phyloP scores from a whole-genome alignment of 2,113 vertebrate genomes.

The Centropus bengalensis region DNA sequence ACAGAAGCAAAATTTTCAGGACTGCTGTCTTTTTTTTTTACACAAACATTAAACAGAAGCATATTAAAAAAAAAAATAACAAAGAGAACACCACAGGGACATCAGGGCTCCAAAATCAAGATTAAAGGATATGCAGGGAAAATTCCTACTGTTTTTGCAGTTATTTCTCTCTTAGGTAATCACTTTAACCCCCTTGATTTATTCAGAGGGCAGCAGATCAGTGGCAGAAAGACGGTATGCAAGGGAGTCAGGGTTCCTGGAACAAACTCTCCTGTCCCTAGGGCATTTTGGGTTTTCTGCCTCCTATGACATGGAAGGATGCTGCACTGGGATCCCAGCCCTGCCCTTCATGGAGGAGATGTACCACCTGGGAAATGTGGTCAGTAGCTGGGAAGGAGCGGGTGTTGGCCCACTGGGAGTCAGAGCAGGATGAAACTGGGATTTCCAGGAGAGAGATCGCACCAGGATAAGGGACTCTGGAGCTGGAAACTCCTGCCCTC shows the following conservation, averaged over 20 bases:
- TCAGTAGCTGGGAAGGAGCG: neutral
- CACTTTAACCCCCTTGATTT: neutral
- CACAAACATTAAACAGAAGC: too few relatives aligned
- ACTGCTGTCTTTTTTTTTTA: neutral
- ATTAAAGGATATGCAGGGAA: neutral
- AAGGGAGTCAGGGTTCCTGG: neutral
- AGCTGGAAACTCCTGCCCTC: neutral
- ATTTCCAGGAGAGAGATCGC: neutral
- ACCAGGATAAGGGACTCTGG: neutral
- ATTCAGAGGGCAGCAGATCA: neutral
- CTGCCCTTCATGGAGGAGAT: neutral
- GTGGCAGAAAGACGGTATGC: fast-evolving
- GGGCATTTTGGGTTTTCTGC: neutral
- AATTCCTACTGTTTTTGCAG: neutral
- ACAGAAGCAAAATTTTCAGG: neutral
- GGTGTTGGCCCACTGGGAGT: neutral
- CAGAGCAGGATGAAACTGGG: neutral
- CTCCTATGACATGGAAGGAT: fast-evolving
- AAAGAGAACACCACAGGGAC: neutral
- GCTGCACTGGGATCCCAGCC: neutral
- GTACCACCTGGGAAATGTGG: neutral
- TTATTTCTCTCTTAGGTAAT: neutral
- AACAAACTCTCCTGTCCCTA: neutral
- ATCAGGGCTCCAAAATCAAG: neutral
- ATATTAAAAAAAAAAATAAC: too few relatives aligned